These are phyloP conservation scores for Ochotona princeps DNA, from an alignment of 2,113 vertebrate genomes.

Conservation along the genomic window DNA sequence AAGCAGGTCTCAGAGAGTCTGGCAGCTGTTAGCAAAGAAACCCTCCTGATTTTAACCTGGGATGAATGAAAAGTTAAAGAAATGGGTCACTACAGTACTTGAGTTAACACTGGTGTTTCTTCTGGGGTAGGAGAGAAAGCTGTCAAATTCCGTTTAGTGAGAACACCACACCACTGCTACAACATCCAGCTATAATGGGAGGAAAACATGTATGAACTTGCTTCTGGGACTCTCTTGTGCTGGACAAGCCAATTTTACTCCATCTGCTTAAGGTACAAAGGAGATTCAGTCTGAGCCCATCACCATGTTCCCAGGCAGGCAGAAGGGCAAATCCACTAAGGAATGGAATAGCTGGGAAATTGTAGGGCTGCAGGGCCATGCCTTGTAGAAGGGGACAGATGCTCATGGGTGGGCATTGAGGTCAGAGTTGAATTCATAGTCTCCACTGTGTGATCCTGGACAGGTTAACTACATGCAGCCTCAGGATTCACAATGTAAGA, in stretches of 20 bases:
- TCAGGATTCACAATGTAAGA: background rate
- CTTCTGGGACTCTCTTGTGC: background rate
- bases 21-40: slow-evolving; percentile 29
- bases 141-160: background rate
- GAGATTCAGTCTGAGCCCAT: background rate
- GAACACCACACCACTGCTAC: background rate
- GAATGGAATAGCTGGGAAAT: background rate
- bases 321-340: background rate
- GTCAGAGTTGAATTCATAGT: background rate
- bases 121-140: background rate
- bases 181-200: background rate
- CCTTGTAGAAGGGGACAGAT: background rate
- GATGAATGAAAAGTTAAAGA: background rate
- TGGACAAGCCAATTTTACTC: background rate
- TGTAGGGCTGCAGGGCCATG: accelerated
- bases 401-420: too few species aligned
- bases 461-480: background rate
- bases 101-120: background rate
- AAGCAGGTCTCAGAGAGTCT: slow-evolving; percentile 19
- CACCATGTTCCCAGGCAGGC: background rate
- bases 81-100: background rate
- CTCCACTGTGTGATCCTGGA: background rate
- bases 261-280: background rate
- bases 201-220: background rate
- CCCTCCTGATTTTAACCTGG: background rate